phyloP scores from a whole-genome alignment of 1,140 invertebrate species.

The Anastrepha obliqua region DNA sequence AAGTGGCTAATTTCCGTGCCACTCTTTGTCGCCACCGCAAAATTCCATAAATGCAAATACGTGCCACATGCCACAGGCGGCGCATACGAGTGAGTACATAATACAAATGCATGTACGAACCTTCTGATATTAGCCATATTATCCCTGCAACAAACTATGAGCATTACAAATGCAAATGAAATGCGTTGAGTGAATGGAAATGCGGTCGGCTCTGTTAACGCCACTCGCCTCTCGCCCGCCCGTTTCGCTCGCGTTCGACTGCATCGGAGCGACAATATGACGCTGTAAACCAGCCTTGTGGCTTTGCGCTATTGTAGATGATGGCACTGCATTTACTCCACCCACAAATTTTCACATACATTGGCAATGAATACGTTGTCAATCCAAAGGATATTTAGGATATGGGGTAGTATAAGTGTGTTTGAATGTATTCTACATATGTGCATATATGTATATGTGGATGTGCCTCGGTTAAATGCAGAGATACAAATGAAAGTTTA shows the following conservation, averaged over 20 bases:
- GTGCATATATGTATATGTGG: no score
- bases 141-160: constrained; percentile 32
- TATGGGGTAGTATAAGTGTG: neutral
- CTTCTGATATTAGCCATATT: constrained; percentile 29
- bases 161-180: constrained; percentile 52
- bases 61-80: neutral
- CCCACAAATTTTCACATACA: neutral
- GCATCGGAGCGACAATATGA: neutral
- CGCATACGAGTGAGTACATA: neutral
- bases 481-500: neutral
- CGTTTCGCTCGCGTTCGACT: neutral
- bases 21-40: constrained; percentile 16
- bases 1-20: constrained; percentile 43
- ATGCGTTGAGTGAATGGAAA: constrained; percentile 27
- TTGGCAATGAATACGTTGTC: neutral
- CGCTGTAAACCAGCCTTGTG: neutral
- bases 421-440: no score
- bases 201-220: neutral
- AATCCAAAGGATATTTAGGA: neutral
- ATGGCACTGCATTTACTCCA: constrained; percentile 18
- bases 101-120: constrained; percentile 10
- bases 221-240: neutral
- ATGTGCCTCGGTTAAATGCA: neutral
- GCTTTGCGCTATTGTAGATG: neutral
- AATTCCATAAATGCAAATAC: constrained; percentile 38